Conservation (phyloP, 2,797 vertebrate species). For the Phalloptychus januarius region DNA sequence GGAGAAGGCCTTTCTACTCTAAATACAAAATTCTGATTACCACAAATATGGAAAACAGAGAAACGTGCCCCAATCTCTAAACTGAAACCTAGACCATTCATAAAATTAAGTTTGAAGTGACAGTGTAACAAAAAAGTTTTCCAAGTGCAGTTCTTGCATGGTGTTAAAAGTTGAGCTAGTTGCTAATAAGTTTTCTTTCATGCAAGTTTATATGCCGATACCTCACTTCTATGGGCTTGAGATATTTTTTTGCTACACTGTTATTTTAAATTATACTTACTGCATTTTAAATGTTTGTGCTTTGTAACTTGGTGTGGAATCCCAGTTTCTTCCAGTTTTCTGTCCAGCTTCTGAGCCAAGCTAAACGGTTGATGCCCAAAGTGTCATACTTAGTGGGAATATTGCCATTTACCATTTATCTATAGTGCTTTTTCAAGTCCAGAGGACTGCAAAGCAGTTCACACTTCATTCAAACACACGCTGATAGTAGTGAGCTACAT, state of each 20-base stretch:
- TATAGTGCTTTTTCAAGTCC: too few relatives aligned
- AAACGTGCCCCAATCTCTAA: not conserved
- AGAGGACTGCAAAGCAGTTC: too few relatives aligned
- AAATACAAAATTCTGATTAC: not conserved
- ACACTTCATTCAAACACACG: too few relatives aligned
- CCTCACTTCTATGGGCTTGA: not conserved
- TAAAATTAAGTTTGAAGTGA: not conserved
- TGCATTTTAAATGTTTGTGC: not conserved
- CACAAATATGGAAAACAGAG: not conserved
- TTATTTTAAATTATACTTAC: not conserved
- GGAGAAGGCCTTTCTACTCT: not conserved
- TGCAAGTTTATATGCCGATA: not conserved
- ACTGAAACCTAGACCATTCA: not conserved
- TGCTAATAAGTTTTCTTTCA: not conserved
- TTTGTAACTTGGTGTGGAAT: not conserved
- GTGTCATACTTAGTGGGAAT: not conserved
- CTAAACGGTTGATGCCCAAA: not conserved
- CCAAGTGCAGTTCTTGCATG: not conserved
- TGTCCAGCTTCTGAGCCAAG: not conserved
- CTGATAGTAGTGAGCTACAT: too few relatives aligned
- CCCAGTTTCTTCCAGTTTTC: not conserved
- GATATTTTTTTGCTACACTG: not conserved
- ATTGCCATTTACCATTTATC: too few relatives aligned
- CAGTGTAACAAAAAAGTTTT: not conserved
- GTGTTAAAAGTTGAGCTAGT: not conserved